Evolutionary conservation across 2,113 vertebrate genomes (phyloP), one percentile per base, ranked within the genome.

Genomic region (Galbula dea): DNA sequence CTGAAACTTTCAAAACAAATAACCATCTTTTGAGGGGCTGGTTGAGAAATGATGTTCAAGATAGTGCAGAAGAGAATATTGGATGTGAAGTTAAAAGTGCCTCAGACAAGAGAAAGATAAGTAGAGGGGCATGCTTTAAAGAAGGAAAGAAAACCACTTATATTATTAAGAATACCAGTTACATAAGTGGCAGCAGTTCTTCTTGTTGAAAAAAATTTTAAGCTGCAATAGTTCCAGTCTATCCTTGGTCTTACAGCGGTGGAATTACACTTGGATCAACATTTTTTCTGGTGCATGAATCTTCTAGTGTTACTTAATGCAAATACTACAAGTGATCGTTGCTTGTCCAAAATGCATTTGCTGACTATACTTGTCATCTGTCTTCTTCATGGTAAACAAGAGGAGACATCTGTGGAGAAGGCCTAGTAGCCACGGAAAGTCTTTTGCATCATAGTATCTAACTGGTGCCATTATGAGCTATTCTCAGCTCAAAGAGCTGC

Each of bases 391-490:
- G 27, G 34, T 72, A 77, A 94, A 86, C 32, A 68, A 88, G 69
- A 51, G 54, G 66, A 92, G 68, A 74, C 66, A 65, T 92, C 84
- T 88, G 75, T 92, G 80, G 68, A 76, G 66, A 73, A 93, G 79
- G 82, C 75, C 62, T 88, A 54, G n/a, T 92, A 83, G 82, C 79
- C 84, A 80, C 73, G 52, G 76, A 92, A 94, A 93, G 75, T 89
- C 77, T 83, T 95, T 91, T 91, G 69, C 88, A 61, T 88, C n/a
- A 0, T 3, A 11, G 39, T 61, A 27, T 81, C 36, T 66, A 74
- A 80, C 61, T 68, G 55, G 59, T 82, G 71, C 68, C 36, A 11
- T 87, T 85, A 52, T 57, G 77, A 82, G 85, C 55, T 79, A 43
- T 76, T 94, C 85, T 84, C 48, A 68, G 80, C 76, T 88, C 85